Evolutionary conservation across 1,140 invertebrate genomes (phyloP).

Genomic region (Meloidogyne chitwoodi): DNA sequence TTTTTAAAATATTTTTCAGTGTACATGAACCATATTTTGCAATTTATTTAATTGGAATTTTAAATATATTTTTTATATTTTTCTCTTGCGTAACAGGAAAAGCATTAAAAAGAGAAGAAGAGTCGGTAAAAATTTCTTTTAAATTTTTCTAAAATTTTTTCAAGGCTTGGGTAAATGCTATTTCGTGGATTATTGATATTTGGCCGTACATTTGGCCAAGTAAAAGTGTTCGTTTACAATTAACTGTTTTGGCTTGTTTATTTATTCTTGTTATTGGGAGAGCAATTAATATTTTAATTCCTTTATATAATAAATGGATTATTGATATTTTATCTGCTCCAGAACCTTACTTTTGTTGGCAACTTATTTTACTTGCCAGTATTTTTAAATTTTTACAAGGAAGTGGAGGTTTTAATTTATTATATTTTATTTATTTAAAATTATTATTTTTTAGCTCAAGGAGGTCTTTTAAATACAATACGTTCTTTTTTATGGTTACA

Average conservation of each 20-base stretch:
- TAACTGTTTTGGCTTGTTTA: constrained; percentile 79
- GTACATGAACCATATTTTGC: not conserved
- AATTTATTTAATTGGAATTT: not conserved
- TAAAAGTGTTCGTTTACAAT: constrained; percentile 72
- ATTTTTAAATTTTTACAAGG: constrained; percentile 85
- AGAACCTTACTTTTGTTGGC: constrained; percentile 71
- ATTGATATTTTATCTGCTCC: constrained; percentile 51
- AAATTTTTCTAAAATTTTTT: not conserved
- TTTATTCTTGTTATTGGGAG: constrained; percentile 73
- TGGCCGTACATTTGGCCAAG: constrained; percentile 82
- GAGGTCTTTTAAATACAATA: constrained; percentile 81
- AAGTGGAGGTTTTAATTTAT: constrained; percentile 39
- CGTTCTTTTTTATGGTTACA: constrained; percentile 86
- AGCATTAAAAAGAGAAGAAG: not conserved
- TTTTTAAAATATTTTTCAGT: not conserved
- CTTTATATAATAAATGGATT: constrained; percentile 86
- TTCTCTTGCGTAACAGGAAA: not conserved
- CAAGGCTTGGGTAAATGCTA: constrained; percentile 26
- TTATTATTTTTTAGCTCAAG: constrained; percentile 32
- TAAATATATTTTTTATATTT: not conserved
- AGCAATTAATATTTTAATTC: constrained; percentile 85
- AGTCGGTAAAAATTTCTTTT: not conserved
- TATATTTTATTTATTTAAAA: not conserved
- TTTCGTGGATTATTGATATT: constrained; percentile 25
- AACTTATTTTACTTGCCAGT: constrained; percentile 80